Conservation (phyloP, 2,113 vertebrate genomes). For the Perca schrenkii region DNA sequence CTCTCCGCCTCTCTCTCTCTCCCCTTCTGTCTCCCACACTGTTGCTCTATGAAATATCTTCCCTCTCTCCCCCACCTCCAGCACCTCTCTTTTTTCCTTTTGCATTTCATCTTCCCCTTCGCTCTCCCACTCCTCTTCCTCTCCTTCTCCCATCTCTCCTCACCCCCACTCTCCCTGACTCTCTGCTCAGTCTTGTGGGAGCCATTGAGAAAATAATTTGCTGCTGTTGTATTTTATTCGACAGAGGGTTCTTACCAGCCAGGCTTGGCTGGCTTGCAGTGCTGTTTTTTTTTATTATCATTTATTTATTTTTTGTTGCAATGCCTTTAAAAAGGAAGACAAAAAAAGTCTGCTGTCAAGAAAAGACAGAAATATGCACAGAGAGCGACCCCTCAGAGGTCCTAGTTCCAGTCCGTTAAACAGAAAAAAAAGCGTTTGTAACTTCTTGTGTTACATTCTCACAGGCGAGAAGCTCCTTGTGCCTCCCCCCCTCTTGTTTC, state of each 20-base stretch:
- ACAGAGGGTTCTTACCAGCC: constrained; percentile 36
- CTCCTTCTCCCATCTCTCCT: constrained; percentile 8
- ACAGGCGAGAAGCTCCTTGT: background rate
- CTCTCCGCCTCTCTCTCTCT: constrained; percentile 36
- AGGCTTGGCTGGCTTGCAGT: constrained; percentile 32
- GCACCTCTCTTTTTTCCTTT: background rate
- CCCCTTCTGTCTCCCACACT: constrained; percentile 64
- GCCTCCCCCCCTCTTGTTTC: background rate
- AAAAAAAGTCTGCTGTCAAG: constrained; percentile 20
- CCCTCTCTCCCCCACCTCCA: background rate
- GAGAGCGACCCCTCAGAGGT: background rate
- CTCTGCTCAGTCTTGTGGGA: constrained; percentile 61
- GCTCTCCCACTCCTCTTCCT: background rate
- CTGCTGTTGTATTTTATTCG: constrained; percentile 66
- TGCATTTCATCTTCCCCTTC: background rate
- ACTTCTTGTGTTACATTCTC: constrained; percentile 11
- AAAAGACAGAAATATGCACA: background rate
- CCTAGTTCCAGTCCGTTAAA: constrained; percentile 9
- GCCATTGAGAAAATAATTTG: constrained; percentile 76
- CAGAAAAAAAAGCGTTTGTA: background rate
- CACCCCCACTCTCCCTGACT: background rate
- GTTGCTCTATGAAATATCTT: constrained; percentile 62
- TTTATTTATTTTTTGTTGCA: constrained; percentile 28
- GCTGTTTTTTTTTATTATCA: constrained; percentile 13
- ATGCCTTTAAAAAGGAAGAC: background rate